A percentile compares a stretch with the other conserved stretches of the same genome.
Conservation (phyloP, 2,113 vertebrate genomes). For the Pyxicephalus adspersus region DNA sequence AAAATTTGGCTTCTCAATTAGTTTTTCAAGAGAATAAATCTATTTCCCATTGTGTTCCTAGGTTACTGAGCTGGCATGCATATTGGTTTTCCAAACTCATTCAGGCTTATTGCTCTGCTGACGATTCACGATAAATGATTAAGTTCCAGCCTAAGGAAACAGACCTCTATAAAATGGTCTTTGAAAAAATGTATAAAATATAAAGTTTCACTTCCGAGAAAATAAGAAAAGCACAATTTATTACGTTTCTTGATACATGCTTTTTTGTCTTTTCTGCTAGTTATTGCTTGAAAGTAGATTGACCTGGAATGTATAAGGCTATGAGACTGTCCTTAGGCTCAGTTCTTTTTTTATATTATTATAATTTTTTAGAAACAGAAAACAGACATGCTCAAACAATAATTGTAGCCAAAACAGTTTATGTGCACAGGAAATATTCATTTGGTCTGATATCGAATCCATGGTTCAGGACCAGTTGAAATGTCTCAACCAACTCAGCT, state of each 20-base stretch:
- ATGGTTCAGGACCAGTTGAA: too few relatives aligned
- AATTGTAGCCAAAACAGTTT: too few relatives aligned
- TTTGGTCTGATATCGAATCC: too few relatives aligned
- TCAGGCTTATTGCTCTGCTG: constrained; percentile 48
- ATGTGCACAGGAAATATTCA: too few relatives aligned
- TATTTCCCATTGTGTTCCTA: constrained; percentile 37
- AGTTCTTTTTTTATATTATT: not conserved
- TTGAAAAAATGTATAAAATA: constrained; percentile 17
- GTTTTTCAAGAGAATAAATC: constrained; percentile 23
- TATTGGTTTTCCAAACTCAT: constrained; percentile 37
- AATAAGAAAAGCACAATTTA: constrained; percentile 32
- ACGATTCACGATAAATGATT: constrained; percentile 35
- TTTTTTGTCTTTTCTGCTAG: not conserved
- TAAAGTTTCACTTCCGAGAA: constrained; percentile 19
- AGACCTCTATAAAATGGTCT: constrained; percentile 31
- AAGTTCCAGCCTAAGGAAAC: constrained; percentile 35
- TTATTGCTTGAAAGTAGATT: constrained; percentile 24
- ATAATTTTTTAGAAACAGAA: not conserved
- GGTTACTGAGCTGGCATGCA: constrained; percentile 34
- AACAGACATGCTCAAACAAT: too few relatives aligned
- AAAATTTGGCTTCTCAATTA: constrained; percentile 41
- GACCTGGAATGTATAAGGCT: not conserved
- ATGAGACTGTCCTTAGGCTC: constrained; percentile 14
- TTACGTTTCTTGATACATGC: constrained; percentile 8
- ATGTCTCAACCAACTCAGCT: too few relatives aligned